Evolutionary conservation across 2,888 invertebrate species (phyloP).

Genomic region (Drosophila lacicola): DNA sequence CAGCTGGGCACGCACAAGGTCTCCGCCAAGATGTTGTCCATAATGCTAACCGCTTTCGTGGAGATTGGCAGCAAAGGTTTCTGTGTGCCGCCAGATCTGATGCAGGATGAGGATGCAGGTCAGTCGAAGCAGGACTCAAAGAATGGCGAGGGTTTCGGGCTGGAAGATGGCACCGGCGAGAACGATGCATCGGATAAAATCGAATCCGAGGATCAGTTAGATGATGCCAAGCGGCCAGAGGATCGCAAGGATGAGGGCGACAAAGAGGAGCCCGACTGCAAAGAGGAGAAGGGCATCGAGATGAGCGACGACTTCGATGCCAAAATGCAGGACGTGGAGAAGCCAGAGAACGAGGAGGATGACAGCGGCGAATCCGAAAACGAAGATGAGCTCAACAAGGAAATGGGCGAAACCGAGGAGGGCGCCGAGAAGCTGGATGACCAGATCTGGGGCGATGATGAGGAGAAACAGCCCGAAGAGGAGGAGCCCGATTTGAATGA

Average conservation of each 20-base stretch:
- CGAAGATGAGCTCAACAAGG: conserved; percentile 94
- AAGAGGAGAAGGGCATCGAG: conserved; percentile 96
- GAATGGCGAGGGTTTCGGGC: conserved; percentile 91
- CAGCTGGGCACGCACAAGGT: conserved; percentile 92
- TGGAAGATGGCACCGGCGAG: conserved; percentile 94
- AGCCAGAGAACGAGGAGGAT: conserved; percentile 87
- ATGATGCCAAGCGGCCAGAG: conserved; percentile 92
- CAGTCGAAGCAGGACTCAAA: conserved; percentile 86
- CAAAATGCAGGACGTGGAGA: conserved; percentile 88
- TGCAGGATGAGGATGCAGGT: conserved; percentile 90
- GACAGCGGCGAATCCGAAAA: conserved; percentile 88
- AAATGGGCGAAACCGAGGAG: conserved; percentile 97
- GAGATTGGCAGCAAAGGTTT: conserved; percentile 95
- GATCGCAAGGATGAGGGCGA: conserved; percentile 88
- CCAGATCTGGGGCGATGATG: conserved; percentile 94
- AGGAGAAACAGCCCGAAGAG: conserved; percentile 90
- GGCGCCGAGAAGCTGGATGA: conserved; percentile 93
- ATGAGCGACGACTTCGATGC: conserved; percentile 98
- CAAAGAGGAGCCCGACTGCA: conserved; percentile 90
- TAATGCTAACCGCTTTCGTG: conserved; percentile 93
- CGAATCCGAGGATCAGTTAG: conserved; percentile 95
- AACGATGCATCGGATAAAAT: conserved; percentile 96
- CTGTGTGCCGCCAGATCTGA: conserved; percentile 94
- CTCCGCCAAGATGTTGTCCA: conserved; percentile 92
- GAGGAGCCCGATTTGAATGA: conserved; percentile 87